Evolutionary conservation across 2,888 invertebrate species (phyloP).

Genomic region (Cataglyphis rosenhaueri): DNA sequence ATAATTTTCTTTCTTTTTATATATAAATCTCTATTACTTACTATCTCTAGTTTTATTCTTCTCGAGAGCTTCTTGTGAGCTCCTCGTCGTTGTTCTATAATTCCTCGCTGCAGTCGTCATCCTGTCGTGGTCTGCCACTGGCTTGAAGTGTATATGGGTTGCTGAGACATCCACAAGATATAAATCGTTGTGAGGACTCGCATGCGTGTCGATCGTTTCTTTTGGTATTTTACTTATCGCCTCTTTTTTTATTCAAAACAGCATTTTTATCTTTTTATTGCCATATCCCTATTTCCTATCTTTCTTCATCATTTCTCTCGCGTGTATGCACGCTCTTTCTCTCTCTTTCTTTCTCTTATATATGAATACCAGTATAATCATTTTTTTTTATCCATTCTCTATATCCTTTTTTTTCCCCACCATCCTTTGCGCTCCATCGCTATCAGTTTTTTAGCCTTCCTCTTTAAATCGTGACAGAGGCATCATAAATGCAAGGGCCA

Average conservation of each 20-base stretch:
- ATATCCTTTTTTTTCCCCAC: neutral
- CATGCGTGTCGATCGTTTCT: slow-evolving; percentile 51
- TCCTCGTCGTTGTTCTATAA: slow-evolving; percentile 66
- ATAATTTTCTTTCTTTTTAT: slow-evolving; percentile 43
- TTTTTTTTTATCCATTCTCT: neutral
- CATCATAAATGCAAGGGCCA: slow-evolving; percentile 48
- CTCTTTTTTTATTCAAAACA: neutral
- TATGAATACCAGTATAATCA: neutral
- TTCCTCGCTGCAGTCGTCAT: slow-evolving; percentile 49
- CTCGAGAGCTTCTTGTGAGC: slow-evolving; percentile 44
- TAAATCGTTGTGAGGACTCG: slow-evolving; percentile 49
- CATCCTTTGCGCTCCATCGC: slow-evolving; percentile 13
- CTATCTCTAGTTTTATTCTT: slow-evolving; percentile 36
- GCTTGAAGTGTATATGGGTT: slow-evolving; percentile 52
- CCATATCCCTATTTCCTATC: neutral
- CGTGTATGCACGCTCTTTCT: slow-evolving; percentile 26
- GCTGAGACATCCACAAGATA: slow-evolving; percentile 35
- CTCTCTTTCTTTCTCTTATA: neutral
- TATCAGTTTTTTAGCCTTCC: slow-evolving; percentile 23
- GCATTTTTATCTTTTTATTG: neutral
- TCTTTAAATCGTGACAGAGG: slow-evolving; percentile 29
- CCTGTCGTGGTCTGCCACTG: slow-evolving; percentile 50
- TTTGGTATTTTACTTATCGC: slow-evolving; percentile 20
- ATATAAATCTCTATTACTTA: slow-evolving; percentile 26
- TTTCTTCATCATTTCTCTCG: slow-evolving; percentile 14